Base-by-base conservation (phyloP, 2,888 invertebrate genomes). In the Busseola fusca region DNA sequence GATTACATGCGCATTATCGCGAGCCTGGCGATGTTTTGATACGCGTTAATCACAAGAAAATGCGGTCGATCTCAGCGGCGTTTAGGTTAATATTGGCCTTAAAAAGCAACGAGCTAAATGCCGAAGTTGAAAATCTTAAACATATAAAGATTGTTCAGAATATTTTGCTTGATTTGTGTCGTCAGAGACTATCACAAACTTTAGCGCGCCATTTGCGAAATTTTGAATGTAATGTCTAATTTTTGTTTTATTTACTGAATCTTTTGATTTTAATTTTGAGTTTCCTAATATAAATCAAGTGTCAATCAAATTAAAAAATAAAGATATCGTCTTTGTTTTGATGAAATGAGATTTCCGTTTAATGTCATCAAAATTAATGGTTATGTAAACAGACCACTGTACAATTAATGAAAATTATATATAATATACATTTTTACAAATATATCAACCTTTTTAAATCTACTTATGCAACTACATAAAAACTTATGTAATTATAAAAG, bases 241-340 rank as follows among this genome's bases (percentile, higher is more conserved):
- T 70, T 45, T 14, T n/a, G 27, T 50, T 76, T 48, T 40, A 18
- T 27, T 34, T 25, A n/a, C 45, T 25, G n/a, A 48, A 25, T 18
- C 16, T 50, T 18, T 48, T 50, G 30, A 58, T 5, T 21, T 18
- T 14, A 69, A 27, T n/a, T 57, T 5, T 68, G 18, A 56, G n/a
- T 45, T 63, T 48, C n/a, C 1, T 30, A 3, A n/a, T 63, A 3
- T 1, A 3, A 18, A n/a, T 16, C 6, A 65, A 0, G 9, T 25
- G 1, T 21, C 16, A 54, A 37, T 62, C 6, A 62, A 42, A 52
- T n/a, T 34, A 18, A n/a, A 34, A 27, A 34, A n/a, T 9, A 1
- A 27, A n/a, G 14, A 18, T 34, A 9, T 27, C 16, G 18, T n/a
- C 14, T 40, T 40, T 54, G 18, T 42, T 34, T 7, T 25, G 21